Percentiles rank a stretch among this genome's conserved stretches.
phyloP scores from a whole-genome alignment of 2,113 vertebrate genomes.

The Zootoca vivipara region DNA sequence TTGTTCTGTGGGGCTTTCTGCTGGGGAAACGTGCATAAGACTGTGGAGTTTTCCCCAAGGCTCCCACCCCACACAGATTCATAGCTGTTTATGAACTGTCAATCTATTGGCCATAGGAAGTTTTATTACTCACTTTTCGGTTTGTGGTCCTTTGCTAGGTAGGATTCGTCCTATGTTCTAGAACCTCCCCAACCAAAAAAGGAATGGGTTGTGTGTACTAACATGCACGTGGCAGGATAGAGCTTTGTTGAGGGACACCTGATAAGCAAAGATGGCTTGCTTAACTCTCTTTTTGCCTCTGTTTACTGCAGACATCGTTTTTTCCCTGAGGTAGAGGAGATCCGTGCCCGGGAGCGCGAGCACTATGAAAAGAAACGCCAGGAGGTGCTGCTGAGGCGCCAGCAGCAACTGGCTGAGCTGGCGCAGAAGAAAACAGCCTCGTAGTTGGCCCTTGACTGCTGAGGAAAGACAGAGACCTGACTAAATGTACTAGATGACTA shows the following conservation, averaged over 20 bases:
- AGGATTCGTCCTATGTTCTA: no score
- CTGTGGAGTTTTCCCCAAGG: no score
- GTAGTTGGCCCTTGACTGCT: background rate
- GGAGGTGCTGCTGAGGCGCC: slow-evolving; percentile 74
- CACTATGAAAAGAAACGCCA: slow-evolving; percentile 53
- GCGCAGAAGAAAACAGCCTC: slow-evolving; percentile 53
- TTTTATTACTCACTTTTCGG: no score
- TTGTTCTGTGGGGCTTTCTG: no score
- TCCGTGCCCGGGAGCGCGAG: slow-evolving; percentile 71
- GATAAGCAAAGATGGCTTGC: background rate
- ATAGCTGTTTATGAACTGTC: no score
- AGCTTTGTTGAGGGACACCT: background rate
- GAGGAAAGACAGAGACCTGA: no score
- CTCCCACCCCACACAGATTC: no score
- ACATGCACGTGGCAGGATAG: background rate
- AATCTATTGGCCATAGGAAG: no score
- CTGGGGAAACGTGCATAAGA: background rate
- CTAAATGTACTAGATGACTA: background rate
- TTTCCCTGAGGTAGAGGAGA: slow-evolving; percentile 68
- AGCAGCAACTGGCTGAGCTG: slow-evolving; percentile 59
- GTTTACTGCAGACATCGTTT: slow-evolving; percentile 69
- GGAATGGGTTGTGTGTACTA: background rate
- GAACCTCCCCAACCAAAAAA: no score
- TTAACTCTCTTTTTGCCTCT: background rate
- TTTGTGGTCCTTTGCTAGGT: no score